Evolutionary conservation across 37 sponge, comb jelly and placozoan genomes (phyloP).

Genomic region (Cliona cf. orientalis): DNA sequence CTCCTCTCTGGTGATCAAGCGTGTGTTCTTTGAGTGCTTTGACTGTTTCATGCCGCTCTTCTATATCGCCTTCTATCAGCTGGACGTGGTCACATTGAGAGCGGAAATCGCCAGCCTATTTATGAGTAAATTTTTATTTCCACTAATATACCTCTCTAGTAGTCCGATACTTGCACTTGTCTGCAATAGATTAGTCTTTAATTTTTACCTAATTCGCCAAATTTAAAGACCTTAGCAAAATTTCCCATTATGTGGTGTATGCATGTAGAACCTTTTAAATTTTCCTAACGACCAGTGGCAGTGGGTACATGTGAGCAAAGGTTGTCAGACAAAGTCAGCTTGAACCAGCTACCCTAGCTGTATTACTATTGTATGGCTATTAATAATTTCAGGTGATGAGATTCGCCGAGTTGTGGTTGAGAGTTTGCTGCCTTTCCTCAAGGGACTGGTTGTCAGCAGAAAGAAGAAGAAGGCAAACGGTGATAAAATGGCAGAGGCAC

Average conservation of each 20-base stretch:
- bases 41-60: constrained; percentile 87
- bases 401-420: constrained; percentile 75
- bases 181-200: not conserved
- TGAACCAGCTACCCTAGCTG: no score
- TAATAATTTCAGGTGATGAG: constrained; percentile 79
- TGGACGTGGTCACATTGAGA: constrained; percentile 68
- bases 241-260: no score
- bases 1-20: constrained; percentile 73
- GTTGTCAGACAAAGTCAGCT: no score
- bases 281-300: no score
- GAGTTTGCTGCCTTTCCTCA: constrained; percentile 57
- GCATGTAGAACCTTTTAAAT: no score
- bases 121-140: constrained; percentile 54
- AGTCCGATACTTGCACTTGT: no score
- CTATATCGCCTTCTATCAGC: constrained; percentile 85
- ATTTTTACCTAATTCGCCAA: not conserved
- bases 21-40: constrained; percentile 82
- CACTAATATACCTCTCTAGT: no score
- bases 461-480: not conserved
- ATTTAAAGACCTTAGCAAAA: no score
- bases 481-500: not conserved
- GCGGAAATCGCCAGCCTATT: constrained; percentile 78
- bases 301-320: no score
- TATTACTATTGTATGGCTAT: no score
- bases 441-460: constrained; percentile 2